These are phyloP conservation scores for Tachysurus vachellii DNA, from an alignment of 2,113 vertebrate species.

Conservation along the genomic window DNA sequence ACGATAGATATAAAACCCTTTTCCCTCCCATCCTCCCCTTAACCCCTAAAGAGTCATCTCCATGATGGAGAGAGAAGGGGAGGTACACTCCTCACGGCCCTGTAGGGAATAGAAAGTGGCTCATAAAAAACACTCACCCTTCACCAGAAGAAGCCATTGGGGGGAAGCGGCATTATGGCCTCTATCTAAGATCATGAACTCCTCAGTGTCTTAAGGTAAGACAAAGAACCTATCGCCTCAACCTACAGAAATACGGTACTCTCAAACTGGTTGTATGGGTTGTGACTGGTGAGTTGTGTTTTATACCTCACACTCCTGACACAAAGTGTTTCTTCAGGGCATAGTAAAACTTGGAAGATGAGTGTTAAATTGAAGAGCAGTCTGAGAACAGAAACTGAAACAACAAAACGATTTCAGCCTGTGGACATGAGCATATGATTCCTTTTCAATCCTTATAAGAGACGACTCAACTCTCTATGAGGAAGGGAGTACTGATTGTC, in stretches of 20 bases:
- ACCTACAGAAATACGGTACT: slow-evolving; percentile 54
- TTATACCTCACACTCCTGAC: slow-evolving; percentile 12
- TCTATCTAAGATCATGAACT: slow-evolving; percentile 64
- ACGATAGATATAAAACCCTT: slow-evolving; percentile 1
- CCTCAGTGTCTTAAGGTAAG: slow-evolving; percentile 58
- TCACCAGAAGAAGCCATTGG: slow-evolving; percentile 63
- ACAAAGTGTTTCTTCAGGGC: slow-evolving; percentile 30
- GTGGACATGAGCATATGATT: slow-evolving; percentile 20
- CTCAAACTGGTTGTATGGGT: slow-evolving; percentile 43
- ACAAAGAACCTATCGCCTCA: slow-evolving; percentile 67
- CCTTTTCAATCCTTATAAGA: not conserved
- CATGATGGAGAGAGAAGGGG: slow-evolving; percentile 29
- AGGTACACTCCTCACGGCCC: slow-evolving; percentile 40
- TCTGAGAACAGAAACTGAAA: slow-evolving; percentile 30
- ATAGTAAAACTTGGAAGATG: slow-evolving; percentile 32
- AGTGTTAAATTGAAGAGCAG: slow-evolving; percentile 15
- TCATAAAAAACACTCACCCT: slow-evolving; percentile 63
- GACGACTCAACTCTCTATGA: not conserved
- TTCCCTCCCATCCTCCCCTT: slow-evolving; percentile 18
- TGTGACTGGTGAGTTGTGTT: slow-evolving; percentile 14
- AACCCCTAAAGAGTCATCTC: slow-evolving; percentile 41
- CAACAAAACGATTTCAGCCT: slow-evolving; percentile 20
- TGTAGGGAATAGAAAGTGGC: slow-evolving; percentile 55
- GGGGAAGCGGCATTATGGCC: slow-evolving; percentile 57
- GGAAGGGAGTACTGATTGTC: not conserved